Evolutionary conservation across 2,888 invertebrate genomes (phyloP), one percentile per base, ranked within the genome.

Genomic region (Lordiphosa fenestrarum): DNA sequence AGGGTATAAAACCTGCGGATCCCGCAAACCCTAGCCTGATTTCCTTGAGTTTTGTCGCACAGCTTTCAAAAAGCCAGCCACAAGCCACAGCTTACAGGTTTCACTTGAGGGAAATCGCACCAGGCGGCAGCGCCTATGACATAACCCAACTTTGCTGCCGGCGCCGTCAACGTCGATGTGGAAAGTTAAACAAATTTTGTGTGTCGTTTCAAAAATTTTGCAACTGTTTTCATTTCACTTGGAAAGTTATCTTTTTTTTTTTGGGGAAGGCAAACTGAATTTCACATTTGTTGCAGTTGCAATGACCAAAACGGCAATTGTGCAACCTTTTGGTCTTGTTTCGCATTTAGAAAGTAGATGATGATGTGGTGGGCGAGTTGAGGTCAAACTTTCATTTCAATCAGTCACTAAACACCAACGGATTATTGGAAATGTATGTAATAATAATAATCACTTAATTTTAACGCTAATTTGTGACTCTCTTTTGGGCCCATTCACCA

Each of bases 401-500:
- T 70, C 54, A 67, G 67, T 63, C 25, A 25, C 25, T 6, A 25
- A 25, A 25, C 25, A 25, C 25, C 25, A 6, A 25, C 7, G 13
- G n/a, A 21, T 23, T 46, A 10, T 68, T 38, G 39, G 37, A 52
- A 53, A 63, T 41, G 42, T 49, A 36, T 40, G 7, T 39, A 19
- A 73, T 83, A 74, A 84, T 74, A 70, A 80, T 82, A 80, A 84
- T 80, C 84, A 84, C 80, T 84, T 80, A 74, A 84, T 80, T 82
- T 72, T 58, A 74, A 63, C 72, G 68, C 68, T 69, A 84, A 74
- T 82, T 82, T 74, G 60, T 65, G 56, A 12, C 12, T 50, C 42
- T 60, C 19, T 19, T 39, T 56, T 52, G 44, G 50, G 46, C 15
- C 42, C 58, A 54, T 66, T 63, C 30, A 38, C 53, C 76, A 66